phyloP scores from a whole-genome alignment of 2,797 vertebrate genomes.

The Danio jaintianensis region DNA sequence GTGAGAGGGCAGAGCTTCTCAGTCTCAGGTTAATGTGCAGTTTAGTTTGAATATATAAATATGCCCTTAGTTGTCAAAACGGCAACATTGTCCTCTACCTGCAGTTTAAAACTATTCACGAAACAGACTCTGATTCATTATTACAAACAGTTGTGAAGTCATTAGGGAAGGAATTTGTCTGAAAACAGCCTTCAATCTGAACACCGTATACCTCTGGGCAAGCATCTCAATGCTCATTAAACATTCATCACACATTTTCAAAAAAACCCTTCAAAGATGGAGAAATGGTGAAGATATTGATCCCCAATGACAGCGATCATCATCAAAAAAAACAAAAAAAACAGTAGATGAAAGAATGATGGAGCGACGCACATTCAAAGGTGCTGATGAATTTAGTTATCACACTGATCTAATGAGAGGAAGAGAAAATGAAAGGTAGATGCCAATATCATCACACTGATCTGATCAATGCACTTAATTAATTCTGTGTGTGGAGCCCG shows the following conservation, averaged over 20 bases:
- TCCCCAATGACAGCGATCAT: conserved; percentile 37
- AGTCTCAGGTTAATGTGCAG: background rate
- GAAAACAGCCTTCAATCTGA: conserved; percentile 22
- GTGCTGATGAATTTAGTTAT: conserved; percentile 49
- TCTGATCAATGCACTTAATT: conserved; percentile 39
- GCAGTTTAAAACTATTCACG: conserved; percentile 1
- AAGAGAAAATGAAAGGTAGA: conserved; percentile 28
- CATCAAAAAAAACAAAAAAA: conserved; percentile 26
- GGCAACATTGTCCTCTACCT: background rate
- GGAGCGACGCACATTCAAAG: conserved; percentile 35
- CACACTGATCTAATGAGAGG: conserved; percentile 7
- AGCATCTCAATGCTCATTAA: conserved; percentile 7
- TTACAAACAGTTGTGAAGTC: background rate
- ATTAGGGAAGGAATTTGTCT: conserved; percentile 14
- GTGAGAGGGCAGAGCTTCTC: background rate
- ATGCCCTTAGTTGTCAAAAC: background rate
- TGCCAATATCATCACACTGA: conserved; percentile 28
- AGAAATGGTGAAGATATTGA: conserved; percentile 26
- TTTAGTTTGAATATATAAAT: background rate
- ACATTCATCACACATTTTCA: background rate
- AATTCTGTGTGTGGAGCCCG: conserved; percentile 6
- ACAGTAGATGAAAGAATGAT: conserved; percentile 30
- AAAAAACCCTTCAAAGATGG: conserved; percentile 13
- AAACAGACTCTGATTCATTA: background rate
- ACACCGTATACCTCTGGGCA: conserved; percentile 8